A percentile compares a stretch with the other conserved stretches of the same genome.
Conservation (phyloP, 2,888 invertebrate species). For the Anagyrus pseudococci region DNA sequence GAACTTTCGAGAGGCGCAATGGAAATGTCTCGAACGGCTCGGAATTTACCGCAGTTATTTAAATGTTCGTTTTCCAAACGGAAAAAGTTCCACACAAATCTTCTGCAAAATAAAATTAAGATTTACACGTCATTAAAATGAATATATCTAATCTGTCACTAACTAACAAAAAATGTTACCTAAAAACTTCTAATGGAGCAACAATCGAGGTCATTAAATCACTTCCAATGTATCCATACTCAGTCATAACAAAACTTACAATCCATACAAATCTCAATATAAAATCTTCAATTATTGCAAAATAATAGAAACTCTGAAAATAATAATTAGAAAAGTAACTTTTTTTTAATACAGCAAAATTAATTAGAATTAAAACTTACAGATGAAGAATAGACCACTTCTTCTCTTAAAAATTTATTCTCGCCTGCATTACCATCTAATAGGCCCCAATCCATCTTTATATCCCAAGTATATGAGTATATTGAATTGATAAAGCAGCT, state of each 20-base stretch:
- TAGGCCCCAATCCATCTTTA: conserved; percentile 99
- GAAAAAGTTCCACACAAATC: conserved; percentile 99
- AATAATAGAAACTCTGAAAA: conserved; percentile 88
- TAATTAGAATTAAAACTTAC: conserved; percentile 65
- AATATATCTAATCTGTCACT: too few species aligned
- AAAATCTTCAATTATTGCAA: conserved; percentile 95
- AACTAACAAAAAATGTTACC: too few species aligned
- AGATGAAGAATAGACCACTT: conserved; percentile 92
- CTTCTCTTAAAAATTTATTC: conserved; percentile 90
- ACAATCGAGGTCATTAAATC: conserved; percentile 86
- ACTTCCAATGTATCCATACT: conserved; percentile 75
- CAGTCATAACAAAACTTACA: conserved; percentile 82
- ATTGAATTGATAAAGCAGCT: conserved; percentile 86
- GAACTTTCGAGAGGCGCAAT: conserved; percentile 93
- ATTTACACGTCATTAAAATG: neutral
- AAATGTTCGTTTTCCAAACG: conserved; percentile 98
- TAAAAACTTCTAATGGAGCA: conserved; percentile 87
- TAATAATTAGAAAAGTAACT: conserved; percentile 12
- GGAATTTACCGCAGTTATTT: conserved; percentile 98
- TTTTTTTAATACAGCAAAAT: neutral
- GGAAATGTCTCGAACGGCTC: conserved; percentile 97
- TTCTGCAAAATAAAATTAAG: conserved; percentile 63
- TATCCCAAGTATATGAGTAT: conserved; percentile 98
- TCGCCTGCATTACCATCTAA: conserved; percentile 91
- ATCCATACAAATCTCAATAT: conserved; percentile 94